These are phyloP conservation scores for Papilio polyxenes DNA, from an alignment of 1,140 invertebrate genomes.

Conservation along the genomic window DNA sequence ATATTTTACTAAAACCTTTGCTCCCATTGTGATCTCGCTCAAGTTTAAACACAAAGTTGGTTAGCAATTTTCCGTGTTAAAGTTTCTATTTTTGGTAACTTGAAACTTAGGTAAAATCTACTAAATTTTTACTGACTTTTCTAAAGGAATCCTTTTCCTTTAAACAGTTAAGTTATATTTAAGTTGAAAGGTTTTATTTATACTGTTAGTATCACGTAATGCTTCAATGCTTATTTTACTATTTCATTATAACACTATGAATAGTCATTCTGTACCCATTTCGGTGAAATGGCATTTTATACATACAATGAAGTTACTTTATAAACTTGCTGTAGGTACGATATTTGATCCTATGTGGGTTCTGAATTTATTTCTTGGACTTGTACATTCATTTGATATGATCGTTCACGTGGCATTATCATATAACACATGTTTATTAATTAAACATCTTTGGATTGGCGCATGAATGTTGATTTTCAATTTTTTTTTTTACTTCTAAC, in stretches of 20 bases:
- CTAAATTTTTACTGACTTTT: not conserved
- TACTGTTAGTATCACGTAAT: not conserved
- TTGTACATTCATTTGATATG: no score
- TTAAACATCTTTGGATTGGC: no score
- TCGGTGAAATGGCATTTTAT: not conserved
- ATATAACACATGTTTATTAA: no score
- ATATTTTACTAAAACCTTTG: not conserved
- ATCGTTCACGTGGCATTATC: no score
- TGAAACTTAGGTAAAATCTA: not conserved
- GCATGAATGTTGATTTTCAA: no score
- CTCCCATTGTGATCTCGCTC: not conserved
- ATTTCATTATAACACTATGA: not conserved
- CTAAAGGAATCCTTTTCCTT: not conserved
- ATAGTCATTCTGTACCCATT: not conserved
- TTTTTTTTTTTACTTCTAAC: no score
- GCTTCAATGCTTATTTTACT: not conserved
- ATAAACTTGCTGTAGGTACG: no score
- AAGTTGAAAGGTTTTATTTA: not conserved
- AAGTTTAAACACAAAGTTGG: slow-evolving; percentile 11
- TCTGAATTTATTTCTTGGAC: no score
- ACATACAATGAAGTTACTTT: no score
- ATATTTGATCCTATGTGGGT: no score
- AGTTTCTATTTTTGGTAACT: slow-evolving; percentile 2
- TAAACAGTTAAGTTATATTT: not conserved
- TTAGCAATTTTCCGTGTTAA: not conserved